These are phyloP conservation scores for Cremastobaeus sp. DNA, from an alignment of 2,888 invertebrate genomes.

Conservation along the genomic window DNA sequence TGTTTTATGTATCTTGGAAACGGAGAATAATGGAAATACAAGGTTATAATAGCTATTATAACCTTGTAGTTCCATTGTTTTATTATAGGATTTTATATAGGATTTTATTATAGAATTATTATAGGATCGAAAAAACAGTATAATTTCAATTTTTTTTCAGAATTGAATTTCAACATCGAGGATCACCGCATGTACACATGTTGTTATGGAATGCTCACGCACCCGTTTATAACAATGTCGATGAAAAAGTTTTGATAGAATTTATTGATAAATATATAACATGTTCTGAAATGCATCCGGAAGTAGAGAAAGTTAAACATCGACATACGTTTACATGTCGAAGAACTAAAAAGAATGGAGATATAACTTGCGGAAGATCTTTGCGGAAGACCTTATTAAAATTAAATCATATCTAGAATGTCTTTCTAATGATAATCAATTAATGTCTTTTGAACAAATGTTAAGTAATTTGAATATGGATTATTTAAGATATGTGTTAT, in stretches of 20 bases:
- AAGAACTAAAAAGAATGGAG: slow-evolving; percentile 27
- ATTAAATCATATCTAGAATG: slow-evolving; percentile 5
- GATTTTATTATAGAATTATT: too few relatives aligned
- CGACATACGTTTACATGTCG: slow-evolving; percentile 43
- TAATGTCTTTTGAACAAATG: slow-evolving; percentile 17
- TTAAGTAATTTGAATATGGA: slow-evolving; percentile 26
- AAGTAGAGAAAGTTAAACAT: slow-evolving; percentile 25
- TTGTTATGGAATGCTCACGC: slow-evolving; percentile 6
- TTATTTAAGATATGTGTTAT: slow-evolving; percentile 35
- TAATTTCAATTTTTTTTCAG: too few relatives aligned
- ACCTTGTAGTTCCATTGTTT: too few relatives aligned
- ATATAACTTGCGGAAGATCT: slow-evolving; percentile 20
- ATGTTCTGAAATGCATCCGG: slow-evolving; percentile 7
- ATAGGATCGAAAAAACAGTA: too few relatives aligned
- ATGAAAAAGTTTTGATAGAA: too few relatives aligned
- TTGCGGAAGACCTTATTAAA: not conserved
- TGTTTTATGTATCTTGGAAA: too few relatives aligned
- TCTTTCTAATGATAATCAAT: not conserved
- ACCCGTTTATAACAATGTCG: slow-evolving; percentile 1
- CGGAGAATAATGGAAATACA: too few relatives aligned
- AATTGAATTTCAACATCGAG: slow-evolving; percentile 24
- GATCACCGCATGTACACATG: slow-evolving; percentile 16
- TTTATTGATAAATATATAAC: too few relatives aligned
- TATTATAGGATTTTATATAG: too few relatives aligned
- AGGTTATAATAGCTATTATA: too few relatives aligned